phyloP scores from a whole-genome alignment of 2,797 vertebrate species.

The Mormyrops attenuatus region DNA sequence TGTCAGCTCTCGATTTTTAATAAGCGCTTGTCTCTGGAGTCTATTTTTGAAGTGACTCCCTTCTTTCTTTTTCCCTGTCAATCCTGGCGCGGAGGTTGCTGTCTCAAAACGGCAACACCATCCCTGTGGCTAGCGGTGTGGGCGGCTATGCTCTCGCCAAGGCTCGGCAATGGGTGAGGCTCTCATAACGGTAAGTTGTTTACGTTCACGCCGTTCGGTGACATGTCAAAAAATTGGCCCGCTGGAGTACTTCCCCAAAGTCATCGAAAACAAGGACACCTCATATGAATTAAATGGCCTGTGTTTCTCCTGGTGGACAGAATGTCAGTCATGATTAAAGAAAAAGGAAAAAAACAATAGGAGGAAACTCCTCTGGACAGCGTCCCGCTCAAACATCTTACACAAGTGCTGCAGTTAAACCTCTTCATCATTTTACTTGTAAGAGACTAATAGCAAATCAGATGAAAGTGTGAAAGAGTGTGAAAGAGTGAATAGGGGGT shows the following conservation, averaged over 20 bases:
- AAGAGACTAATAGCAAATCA: background rate
- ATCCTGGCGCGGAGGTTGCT: background rate
- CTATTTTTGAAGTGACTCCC: constrained; percentile 1
- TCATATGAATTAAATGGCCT: background rate
- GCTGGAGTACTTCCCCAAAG: background rate
- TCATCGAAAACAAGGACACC: background rate
- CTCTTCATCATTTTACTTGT: background rate
- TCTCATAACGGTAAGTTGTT: background rate
- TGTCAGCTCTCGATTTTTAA: constrained; percentile 15
- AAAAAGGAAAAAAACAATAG: background rate
- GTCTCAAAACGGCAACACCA: background rate
- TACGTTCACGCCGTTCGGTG: background rate
- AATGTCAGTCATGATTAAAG: background rate
- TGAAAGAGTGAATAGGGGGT: background rate
- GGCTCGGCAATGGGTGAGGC: background rate
- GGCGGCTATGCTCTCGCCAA: background rate
- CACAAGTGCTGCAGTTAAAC: background rate
- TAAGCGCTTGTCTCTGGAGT: background rate
- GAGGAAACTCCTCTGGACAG: background rate
- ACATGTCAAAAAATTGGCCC: background rate
- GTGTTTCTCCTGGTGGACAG: background rate
- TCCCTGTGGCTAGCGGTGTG: background rate
- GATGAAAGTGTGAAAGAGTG: no score
- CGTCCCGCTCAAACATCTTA: background rate
- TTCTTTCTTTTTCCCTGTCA: background rate